These are phyloP conservation scores for Poeciliopsis infans DNA, from an alignment of 2,797 vertebrate species.

Conservation along the genomic window DNA sequence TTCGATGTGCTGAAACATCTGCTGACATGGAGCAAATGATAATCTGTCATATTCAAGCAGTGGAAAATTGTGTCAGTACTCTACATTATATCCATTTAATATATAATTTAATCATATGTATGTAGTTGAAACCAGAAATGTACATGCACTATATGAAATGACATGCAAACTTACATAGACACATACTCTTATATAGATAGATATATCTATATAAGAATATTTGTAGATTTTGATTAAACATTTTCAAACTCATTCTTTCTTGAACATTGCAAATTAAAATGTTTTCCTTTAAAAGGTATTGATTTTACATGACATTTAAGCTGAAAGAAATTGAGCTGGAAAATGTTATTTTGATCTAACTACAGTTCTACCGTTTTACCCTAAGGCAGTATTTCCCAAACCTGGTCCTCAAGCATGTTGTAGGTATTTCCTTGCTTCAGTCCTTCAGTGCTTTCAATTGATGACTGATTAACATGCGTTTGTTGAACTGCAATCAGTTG, in stretches of 20 bases:
- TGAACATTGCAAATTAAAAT: neutral
- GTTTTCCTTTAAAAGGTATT: neutral
- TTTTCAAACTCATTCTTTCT: neutral
- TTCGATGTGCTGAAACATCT: slow-evolving; percentile 49
- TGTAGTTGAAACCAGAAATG: too few species aligned
- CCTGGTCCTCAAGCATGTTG: too few species aligned
- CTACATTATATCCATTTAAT: neutral
- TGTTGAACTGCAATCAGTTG: too few species aligned
- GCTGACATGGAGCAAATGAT: slow-evolving; percentile 24
- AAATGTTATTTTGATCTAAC: neutral
- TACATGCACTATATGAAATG: too few species aligned
- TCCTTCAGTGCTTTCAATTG: too few species aligned
- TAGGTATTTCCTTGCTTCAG: too few species aligned
- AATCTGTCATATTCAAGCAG: slow-evolving; percentile 13
- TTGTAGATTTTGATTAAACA: neutral
- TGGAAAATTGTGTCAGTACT: slow-evolving; percentile 4
- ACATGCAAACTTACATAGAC: too few species aligned
- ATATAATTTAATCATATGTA: too few species aligned
- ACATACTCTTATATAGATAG: too few species aligned
- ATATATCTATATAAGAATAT: too few species aligned
- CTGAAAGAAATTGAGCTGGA: neutral
- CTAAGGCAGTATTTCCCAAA: neutral
- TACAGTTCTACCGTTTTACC: neutral
- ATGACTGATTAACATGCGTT: too few species aligned
- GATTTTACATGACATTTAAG: neutral